Evolutionary conservation across 2,888 invertebrate species (phyloP).

Genomic region (Pristionchus exspectatus): DNA sequence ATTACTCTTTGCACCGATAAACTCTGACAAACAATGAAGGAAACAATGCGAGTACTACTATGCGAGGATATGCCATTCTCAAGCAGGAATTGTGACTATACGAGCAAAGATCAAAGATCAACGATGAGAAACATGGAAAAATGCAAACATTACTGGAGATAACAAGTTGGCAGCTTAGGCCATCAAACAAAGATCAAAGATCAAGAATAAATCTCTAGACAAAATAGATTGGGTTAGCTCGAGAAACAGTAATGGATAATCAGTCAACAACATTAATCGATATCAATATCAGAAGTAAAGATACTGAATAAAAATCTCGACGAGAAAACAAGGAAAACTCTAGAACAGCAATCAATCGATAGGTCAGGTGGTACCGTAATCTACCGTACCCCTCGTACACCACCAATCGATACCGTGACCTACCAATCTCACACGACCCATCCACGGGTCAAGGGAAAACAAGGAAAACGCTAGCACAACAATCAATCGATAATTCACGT

Average conservation of each 20-base stretch:
- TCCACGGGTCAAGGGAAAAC: background rate
- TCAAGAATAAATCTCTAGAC: background rate
- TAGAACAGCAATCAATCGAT: no score
- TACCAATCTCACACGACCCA: background rate
- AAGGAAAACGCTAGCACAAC: background rate
- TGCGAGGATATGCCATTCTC: constrained; percentile 9
- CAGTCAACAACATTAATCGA: no score
- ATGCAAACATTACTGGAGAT: background rate
- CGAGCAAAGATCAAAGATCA: constrained; percentile 39
- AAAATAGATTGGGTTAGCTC: no score
- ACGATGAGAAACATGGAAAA: background rate
- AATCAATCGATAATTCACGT: background rate
- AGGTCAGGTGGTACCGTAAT: background rate
- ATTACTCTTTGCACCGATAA: background rate
- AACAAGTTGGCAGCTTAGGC: background rate
- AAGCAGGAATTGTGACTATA: background rate
- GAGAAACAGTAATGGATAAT: no score
- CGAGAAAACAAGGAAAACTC: no score
- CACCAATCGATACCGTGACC: background rate
- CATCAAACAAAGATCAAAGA: constrained; percentile 1
- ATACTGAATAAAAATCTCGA: no score
- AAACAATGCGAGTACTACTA: background rate
- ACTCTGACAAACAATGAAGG: background rate
- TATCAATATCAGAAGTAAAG: no score
- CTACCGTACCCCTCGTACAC: background rate